Evolutionary conservation across 2,888 invertebrate species (phyloP).

Genomic region (Minunthozetes semirufus): DNA sequence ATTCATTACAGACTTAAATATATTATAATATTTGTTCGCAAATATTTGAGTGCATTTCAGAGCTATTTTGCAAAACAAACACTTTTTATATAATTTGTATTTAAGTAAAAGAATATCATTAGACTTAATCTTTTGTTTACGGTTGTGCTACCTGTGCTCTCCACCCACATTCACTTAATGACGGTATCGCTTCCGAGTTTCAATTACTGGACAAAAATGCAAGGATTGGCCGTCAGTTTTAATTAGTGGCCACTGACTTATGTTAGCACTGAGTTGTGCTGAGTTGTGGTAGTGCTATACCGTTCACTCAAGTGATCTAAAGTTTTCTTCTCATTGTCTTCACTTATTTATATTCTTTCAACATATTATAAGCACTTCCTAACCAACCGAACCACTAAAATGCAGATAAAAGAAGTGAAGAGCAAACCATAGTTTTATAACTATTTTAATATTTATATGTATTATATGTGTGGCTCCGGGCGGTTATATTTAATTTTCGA

Average conservation of each 20-base stretch:
- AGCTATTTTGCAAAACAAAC: neutral
- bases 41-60: neutral
- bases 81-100: neutral
- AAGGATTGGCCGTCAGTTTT: constrained; percentile 8
- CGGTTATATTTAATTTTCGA: neutral
- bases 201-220: neutral
- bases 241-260: constrained; percentile 24
- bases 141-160: constrained; percentile 18
- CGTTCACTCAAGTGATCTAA: neutral
- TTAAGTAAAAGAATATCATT: constrained; percentile 1
- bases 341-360: constrained; percentile 14
- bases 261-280: neutral
- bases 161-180: neutral
- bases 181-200: constrained; percentile 12
- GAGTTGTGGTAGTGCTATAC: neutral
- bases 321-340: neutral
- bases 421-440: neutral
- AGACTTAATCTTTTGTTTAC: constrained; percentile 7
- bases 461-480: neutral
- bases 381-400: constrained; percentile 11
- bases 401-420: neutral
- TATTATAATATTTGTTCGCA: no score
- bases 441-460: neutral
- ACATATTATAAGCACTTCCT: neutral
- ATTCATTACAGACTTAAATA: neutral